These are phyloP conservation scores for Athene noctua DNA, from an alignment of 2,113 vertebrate genomes.

Conservation along the genomic window DNA sequence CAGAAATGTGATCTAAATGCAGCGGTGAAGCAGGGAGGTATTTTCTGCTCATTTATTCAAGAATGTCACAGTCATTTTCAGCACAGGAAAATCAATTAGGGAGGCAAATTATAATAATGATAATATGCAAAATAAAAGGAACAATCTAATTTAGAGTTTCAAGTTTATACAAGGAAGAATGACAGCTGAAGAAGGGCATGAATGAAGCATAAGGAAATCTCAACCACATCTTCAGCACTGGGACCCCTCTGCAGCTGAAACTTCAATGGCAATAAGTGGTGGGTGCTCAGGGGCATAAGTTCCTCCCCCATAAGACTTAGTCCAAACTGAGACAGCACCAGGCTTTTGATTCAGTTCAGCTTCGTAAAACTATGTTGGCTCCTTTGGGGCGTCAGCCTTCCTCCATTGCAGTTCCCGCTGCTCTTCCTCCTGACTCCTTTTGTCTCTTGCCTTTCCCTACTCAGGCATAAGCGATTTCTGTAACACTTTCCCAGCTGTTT, in stretches of 20 bases:
- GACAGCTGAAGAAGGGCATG: neutral
- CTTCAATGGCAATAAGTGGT: neutral
- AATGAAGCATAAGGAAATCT: neutral
- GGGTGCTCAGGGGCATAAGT: neutral
- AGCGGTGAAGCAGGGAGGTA: neutral
- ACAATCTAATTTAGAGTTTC: neutral
- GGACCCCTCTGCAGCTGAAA: neutral
- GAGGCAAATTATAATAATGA: neutral
- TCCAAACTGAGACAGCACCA: neutral
- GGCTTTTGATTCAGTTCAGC: neutral
- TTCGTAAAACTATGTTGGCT: neutral
- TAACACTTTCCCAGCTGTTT: neutral
- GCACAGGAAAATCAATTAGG: neutral
- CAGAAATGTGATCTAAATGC: neutral
- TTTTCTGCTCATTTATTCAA: slow-evolving; percentile 1
- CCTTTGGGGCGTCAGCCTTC: neutral
- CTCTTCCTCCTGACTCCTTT: neutral
- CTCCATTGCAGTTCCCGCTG: neutral
- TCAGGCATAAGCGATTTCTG: neutral
- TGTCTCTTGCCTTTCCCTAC: neutral
- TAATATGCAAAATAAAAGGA: neutral
- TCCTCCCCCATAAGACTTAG: neutral
- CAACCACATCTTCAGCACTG: neutral
- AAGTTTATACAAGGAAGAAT: neutral
- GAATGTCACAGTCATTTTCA: neutral